Evolutionary conservation across 2,113 vertebrate genomes (phyloP), one percentile per base, ranked within the genome.

Genomic region (Callocephalon fimbriatum): DNA sequence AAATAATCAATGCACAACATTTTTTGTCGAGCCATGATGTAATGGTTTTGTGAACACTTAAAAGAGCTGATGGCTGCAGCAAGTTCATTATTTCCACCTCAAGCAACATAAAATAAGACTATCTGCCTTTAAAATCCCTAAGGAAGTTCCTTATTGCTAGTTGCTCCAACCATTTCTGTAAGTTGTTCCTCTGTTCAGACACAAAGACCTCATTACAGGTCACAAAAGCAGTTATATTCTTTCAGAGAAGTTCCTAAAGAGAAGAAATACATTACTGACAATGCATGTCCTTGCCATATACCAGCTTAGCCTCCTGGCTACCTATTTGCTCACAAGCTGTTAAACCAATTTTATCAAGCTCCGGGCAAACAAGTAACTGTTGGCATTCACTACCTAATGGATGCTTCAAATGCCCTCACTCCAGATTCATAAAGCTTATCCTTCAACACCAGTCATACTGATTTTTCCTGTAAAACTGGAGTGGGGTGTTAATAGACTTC

Each of bases 41-140:
- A 95, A 66, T 27, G 25, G 20, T 42, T 86, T 83, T 84, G 42
- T 31, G 51, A 90, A 76, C 37, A 37, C 12, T 95, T 90, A 88
- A 4, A 79, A 74, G 65, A 91, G n/a, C 35, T 90, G 62, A 88
- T 70, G 56, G 87, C 68, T 91, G 68, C 85, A 88, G 45, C 68
- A 80, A 83, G 61, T 82, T 95, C 73, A 67, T 94, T 92, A 86
- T n/a, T 92, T 81, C 90, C 65, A 84, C 31, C 25, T 86, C 26
- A 86, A 88, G 35, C 15, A 88, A 78, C 66, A 92, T 29, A 61
- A 93, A 93, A 72, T 47, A 86, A 51, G 56, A 68, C 65, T 93
- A 47, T 61, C 45, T 92, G 51, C 45, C 35, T 45, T 42, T 63
- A 35, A 89, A 93, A 72, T 32, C 73, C 54, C 56, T 22, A 54